phyloP scores from a whole-genome alignment of 1,140 invertebrate genomes.

The Halyomorpha halys region DNA sequence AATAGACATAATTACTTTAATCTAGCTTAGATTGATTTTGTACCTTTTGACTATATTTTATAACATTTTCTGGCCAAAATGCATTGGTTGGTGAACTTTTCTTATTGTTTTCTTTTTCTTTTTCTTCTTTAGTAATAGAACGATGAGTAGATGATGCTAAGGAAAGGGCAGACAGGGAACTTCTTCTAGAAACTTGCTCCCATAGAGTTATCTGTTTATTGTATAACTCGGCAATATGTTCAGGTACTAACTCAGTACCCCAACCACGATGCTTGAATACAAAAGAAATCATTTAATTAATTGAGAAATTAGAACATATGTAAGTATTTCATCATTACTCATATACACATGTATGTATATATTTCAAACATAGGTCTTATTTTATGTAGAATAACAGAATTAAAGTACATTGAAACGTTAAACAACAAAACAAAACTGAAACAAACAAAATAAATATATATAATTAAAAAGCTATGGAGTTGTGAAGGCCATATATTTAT shows the following conservation, averaged over 20 bases:
- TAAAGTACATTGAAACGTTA: no score
- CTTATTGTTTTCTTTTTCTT: slow-evolving; percentile 73
- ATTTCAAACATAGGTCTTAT: no score
- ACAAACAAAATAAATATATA: no score
- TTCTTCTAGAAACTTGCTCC: slow-evolving; percentile 78
- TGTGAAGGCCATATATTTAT: no score
- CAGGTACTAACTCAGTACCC: slow-evolving; percentile 73
- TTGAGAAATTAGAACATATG: not conserved
- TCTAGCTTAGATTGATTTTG: not conserved
- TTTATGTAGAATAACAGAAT: no score
- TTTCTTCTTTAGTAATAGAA: slow-evolving; percentile 73
- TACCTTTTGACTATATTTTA: slow-evolving; percentile 20
- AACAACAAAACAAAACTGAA: no score
- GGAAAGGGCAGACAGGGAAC: slow-evolving; percentile 75
- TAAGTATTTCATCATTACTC: no score
- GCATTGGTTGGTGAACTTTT: slow-evolving; percentile 58
- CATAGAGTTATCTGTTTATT: slow-evolving; percentile 73
- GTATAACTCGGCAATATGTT: slow-evolving; percentile 62
- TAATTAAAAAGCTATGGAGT: no score
- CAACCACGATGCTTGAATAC: slow-evolving; percentile 69
- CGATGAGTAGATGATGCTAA: slow-evolving; percentile 71
- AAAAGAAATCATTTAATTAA: not conserved
- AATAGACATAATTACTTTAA: no score
- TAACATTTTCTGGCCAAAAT: slow-evolving; percentile 10
- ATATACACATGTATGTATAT: no score